Evolutionary conservation across 2,888 invertebrate genomes (phyloP), one percentile per base, ranked within the genome.

Genomic region (Busseola fusca): DNA sequence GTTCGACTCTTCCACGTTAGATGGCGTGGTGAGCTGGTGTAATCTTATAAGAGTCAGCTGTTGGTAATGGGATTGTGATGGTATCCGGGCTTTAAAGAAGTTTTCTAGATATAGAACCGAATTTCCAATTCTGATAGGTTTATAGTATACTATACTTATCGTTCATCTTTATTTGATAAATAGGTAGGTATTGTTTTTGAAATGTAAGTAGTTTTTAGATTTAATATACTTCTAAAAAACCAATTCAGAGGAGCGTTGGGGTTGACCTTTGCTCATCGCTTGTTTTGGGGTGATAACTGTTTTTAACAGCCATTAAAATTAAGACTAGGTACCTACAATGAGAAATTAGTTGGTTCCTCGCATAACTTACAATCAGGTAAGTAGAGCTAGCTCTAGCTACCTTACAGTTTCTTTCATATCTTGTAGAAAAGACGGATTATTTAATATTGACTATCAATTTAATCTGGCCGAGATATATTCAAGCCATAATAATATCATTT

Each of bases 1-100:
- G 92, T 95, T 92, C 91, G 7, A 69, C 83, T 78, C 54, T 73
- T 82, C 63, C 64, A 27, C 69, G 70, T 81, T 89, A 94, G 95
- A 91, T 94, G 94, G 91, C 90, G 85, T 30, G 69, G 72, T 56
- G 14, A 64, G 68, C 75, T 64, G 40, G 79, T 80, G 78, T 72
- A 78, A 81, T 84, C 82, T 72, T 72, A 77, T 72, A 67, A 78
- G 82, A 84, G 86, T 88, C 89, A 91, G 90, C 90, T 91, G 90
- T 84, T 88, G 75, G 80, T 88, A 84, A 88, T 88, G 85, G 77
- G 83, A 80, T 82, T 84, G 70, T 83, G 86, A 84, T 85, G 84
- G 86, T 86, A 85, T 87, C 82, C 80, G 79, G 80, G 69, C 74
- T 78, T 70, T 45, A 63, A 48, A 66, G 64, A 48, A 64, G 40